These are phyloP conservation scores for Probaryconus sp. DNA, from an alignment of 1,140 invertebrate genomes.

Conservation along the genomic window DNA sequence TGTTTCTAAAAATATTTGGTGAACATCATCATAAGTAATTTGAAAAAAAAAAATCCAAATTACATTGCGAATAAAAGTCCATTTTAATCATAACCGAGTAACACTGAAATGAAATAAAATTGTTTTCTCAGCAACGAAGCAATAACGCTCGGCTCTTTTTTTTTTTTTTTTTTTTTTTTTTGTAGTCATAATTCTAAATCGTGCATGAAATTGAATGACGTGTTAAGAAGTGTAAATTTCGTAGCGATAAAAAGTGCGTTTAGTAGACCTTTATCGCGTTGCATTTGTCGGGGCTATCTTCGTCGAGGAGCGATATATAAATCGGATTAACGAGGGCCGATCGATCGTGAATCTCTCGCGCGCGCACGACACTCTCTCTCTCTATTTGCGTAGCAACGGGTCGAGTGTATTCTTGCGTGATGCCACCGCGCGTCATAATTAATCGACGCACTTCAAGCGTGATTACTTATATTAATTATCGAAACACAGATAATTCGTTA, in stretches of 20 bases:
- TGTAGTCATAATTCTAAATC: background rate
- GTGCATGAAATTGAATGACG: conserved; percentile 18
- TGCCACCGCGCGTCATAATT: conserved; percentile 15
- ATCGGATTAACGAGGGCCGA: conserved; percentile 31
- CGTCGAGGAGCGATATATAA: conserved; percentile 12
- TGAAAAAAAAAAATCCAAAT: too few relatives aligned
- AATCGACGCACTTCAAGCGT: conserved; percentile 17
- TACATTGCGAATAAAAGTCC: too few relatives aligned
- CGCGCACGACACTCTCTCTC: background rate
- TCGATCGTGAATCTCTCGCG: conserved; percentile 11
- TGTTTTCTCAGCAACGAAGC: too few relatives aligned
- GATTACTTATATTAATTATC: conserved; percentile 39
- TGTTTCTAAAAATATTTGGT: too few relatives aligned
- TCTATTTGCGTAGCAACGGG: too few relatives aligned
- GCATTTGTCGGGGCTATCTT: conserved; percentile 1
- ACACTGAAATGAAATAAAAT: too few relatives aligned
- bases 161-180: too few relatives aligned
- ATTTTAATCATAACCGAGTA: too few relatives aligned
- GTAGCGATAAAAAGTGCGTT: conserved; percentile 12
- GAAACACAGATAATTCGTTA: conserved; percentile 22
- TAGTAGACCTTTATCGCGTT: background rate
- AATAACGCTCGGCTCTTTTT: too few relatives aligned
- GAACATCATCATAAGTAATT: too few relatives aligned
- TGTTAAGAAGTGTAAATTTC: conserved; percentile 5
- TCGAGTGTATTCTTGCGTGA: too few relatives aligned